Percentiles rank a stretch among this genome's conserved stretches.
These are phyloP conservation scores for Brachypodius melanocephalos DNA, from an alignment of 2,113 vertebrate genomes.

Conservation along the genomic window DNA sequence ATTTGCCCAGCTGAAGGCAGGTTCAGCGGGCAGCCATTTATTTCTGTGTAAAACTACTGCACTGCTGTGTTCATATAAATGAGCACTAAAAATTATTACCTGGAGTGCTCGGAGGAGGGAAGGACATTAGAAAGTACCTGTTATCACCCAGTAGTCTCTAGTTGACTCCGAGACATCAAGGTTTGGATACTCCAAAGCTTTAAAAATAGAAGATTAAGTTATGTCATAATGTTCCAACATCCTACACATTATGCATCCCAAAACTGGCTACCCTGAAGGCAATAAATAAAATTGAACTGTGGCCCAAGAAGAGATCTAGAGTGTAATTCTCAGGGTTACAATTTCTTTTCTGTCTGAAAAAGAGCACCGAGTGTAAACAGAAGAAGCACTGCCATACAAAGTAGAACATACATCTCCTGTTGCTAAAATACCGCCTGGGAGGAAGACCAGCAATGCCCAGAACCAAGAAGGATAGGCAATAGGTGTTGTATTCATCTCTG, in stretches of 20 bases:
- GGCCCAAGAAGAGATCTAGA: background rate
- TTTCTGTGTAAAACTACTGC: background rate
- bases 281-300: background rate
- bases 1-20: background rate
- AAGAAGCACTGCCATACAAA: background rate
- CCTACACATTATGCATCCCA: background rate
- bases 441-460: background rate
- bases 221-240: background rate
- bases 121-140: constrained; percentile 78
- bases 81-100: background rate
- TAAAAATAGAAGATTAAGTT: constrained; percentile 45
- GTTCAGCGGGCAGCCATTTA: background rate
- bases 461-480: background rate
- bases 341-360: background rate
- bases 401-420: background rate
- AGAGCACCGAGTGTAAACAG: background rate
- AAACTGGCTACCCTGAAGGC: background rate
- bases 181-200: constrained; percentile 95
- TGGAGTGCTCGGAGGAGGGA: background rate
- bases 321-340: background rate
- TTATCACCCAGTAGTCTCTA: constrained; percentile 95
- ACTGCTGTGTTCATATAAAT: background rate
- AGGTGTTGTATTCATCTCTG: background rate
- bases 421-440: background rate
- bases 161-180: constrained; percentile 91